These are phyloP conservation scores for Nannobrachium achirus DNA, from an alignment of 2,113 vertebrate species.

Conservation along the genomic window DNA sequence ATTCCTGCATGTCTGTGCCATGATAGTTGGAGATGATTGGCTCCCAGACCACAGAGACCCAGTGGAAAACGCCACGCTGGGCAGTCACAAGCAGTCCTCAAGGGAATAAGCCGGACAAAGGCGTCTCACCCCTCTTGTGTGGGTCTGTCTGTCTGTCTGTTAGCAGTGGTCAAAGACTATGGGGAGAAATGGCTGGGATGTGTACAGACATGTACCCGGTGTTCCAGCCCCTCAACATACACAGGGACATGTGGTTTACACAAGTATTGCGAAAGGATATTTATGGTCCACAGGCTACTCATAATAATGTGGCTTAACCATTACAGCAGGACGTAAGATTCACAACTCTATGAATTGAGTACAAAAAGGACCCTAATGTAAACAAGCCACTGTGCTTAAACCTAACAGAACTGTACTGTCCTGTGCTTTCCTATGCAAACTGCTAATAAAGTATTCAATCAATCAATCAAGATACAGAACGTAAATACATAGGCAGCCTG, in stretches of 20 bases:
- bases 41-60: conserved; percentile 62
- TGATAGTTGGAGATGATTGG: conserved; percentile 79
- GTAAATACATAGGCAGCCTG: background rate
- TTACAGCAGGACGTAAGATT: too few relatives aligned
- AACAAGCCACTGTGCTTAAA: too few relatives aligned
- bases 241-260: background rate
- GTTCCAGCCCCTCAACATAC: background rate
- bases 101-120: conserved; percentile 73
- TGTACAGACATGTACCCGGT: background rate
- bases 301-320: background rate
- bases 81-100: conserved; percentile 70
- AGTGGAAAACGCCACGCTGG: conserved; percentile 63
- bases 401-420: too few relatives aligned
- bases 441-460: too few relatives aligned
- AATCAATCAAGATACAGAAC: too few relatives aligned
- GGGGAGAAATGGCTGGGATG: conserved; percentile 39
- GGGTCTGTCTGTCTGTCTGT: conserved; percentile 42
- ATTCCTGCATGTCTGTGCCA: conserved; percentile 78
- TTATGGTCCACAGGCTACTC: conserved; percentile 7
- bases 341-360: too few relatives aligned
- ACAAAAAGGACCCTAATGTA: too few relatives aligned
- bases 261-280: background rate
- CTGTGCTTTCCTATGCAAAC: too few relatives aligned
- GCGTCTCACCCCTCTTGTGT: conserved; percentile 48
- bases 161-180: conserved; percentile 42